Base-by-base conservation (phyloP, 2,797 vertebrate genomes). In the Luscinia luscinia region DNA sequence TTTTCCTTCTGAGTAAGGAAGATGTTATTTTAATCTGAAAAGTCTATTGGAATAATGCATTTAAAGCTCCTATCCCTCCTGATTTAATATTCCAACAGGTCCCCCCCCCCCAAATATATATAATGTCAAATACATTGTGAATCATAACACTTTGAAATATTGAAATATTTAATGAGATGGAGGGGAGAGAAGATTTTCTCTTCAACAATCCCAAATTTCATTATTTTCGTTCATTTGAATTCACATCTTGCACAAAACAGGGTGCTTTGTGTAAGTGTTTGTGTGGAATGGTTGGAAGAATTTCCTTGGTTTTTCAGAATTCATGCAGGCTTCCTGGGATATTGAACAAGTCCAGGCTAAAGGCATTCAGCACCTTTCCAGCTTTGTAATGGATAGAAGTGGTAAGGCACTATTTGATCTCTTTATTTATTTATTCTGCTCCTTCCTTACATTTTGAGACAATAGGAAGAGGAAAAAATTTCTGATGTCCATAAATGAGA, bases 311-410 rank as follows among this genome's bases (percentile, higher is more conserved):
- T 67, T 87, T 40, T 45, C 91, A 98, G 98, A 97, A 18, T 94
- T 97, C 89, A 98, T 98, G 97, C 69, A 97, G 84, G 94, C 45
- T 68, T 98, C 96, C 79, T 74, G 89, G 49, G 93, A 95, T 51
- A 17, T 69, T 32, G 97, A 98, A 10, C 95, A 96, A 23, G 95
- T 93, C 15, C 98, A 98, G 86, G 73, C 91, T 67, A 92, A 79
- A 77, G 92, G 94, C 59, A 75, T 98, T 48, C 87, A 96, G 76
- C 95, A 28, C 30, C 94, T 98, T 46, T 24, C 92, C 79, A 36
- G 32, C 7, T 90, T 97, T 48, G 30, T 95, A 2, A 93, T 89
- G 15, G 87, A 97, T 6, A 23, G 64, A 57, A 96, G 93, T 49
- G 97, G 98, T 98, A 97, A 84, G 61, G 23, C 36, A 51, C 6